phyloP scores from a whole-genome alignment of 2,888 invertebrate species.

The Cerastis leucographa region DNA sequence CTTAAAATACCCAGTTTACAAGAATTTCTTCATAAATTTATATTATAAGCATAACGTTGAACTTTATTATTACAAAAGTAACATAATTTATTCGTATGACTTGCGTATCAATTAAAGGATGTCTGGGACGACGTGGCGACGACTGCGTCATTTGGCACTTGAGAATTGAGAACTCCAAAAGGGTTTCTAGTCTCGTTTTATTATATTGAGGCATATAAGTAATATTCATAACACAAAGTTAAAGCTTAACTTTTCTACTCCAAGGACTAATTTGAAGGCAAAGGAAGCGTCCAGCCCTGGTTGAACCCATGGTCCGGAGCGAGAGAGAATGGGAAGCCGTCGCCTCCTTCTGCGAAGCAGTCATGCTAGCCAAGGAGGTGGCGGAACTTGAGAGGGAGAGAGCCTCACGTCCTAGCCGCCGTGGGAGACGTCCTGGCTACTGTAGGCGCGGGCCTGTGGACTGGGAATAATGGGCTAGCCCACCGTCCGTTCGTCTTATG shows the following conservation, averaged over 20 bases:
- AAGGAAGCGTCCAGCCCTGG: too few species aligned
- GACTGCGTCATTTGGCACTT: constrained; percentile 28
- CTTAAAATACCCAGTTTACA: background rate
- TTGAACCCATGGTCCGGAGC: too few species aligned
- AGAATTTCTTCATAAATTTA: constrained; percentile 1
- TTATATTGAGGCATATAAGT: background rate
- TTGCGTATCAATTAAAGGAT: constrained; percentile 50
- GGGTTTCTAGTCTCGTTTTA: constrained; percentile 9
- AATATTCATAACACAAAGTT: constrained; percentile 7
- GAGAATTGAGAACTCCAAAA: constrained; percentile 19
- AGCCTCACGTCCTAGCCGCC: too few species aligned
- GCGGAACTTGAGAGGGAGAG: too few species aligned
- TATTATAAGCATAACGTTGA: constrained; percentile 14
- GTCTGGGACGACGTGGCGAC: too few species aligned
- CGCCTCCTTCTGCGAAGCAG: too few species aligned
- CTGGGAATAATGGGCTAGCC: too few species aligned
- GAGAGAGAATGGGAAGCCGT: too few species aligned
- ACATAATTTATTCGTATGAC: constrained; percentile 49
- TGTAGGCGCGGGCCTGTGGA: too few species aligned
- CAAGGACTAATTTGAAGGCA: background rate
- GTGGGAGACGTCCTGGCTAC: too few species aligned
- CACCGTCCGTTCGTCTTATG: too few species aligned
- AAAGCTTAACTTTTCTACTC: background rate
- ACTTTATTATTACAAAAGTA: constrained; percentile 37
- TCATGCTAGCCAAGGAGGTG: too few species aligned